These are phyloP conservation scores for Myxocyprinus asiaticus DNA, from an alignment of 2,113 vertebrate genomes.

Conservation along the genomic window DNA sequence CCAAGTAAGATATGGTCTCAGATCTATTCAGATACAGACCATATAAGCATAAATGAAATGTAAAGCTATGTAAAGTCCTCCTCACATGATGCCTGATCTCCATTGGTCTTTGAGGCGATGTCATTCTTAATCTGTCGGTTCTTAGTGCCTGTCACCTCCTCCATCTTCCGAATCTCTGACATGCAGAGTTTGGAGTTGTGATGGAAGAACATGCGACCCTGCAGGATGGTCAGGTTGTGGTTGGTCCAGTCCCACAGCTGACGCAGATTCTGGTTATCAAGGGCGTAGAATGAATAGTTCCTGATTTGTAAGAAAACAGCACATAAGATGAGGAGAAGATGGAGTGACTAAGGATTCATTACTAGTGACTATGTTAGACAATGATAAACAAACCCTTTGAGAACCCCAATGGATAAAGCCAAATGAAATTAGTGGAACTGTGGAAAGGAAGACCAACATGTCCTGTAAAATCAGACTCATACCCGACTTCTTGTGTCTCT, in stretches of 20 bases:
- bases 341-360: too few species aligned
- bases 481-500: conserved; percentile 86
- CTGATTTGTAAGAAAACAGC: conserved; percentile 61
- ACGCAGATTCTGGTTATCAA: conserved; percentile 96
- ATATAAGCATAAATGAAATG: too few species aligned
- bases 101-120: conserved; percentile 89
- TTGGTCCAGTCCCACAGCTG: conserved; percentile 99
- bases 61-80: not conserved
- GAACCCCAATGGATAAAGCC: too few species aligned
- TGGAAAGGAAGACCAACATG: not conserved
- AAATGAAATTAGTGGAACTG: too few species aligned
- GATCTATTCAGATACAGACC: too few species aligned
- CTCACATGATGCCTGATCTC: conserved; percentile 97
- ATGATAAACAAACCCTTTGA: too few species aligned
- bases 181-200: conserved; percentile 96
- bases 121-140: conserved; percentile 87
- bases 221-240: conserved; percentile 90
- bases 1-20: too few species aligned
- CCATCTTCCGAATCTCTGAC: conserved; percentile 91
- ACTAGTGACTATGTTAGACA: too few species aligned
- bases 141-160: conserved; percentile 86
- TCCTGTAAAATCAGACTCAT: conserved; percentile 48
- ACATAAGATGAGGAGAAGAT: too few species aligned
- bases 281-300: conserved; percentile 87
- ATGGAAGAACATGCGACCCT: conserved; percentile 93